Evolutionary conservation across 2,113 vertebrate genomes (phyloP).

Genomic region (Octodon degus): DNA sequence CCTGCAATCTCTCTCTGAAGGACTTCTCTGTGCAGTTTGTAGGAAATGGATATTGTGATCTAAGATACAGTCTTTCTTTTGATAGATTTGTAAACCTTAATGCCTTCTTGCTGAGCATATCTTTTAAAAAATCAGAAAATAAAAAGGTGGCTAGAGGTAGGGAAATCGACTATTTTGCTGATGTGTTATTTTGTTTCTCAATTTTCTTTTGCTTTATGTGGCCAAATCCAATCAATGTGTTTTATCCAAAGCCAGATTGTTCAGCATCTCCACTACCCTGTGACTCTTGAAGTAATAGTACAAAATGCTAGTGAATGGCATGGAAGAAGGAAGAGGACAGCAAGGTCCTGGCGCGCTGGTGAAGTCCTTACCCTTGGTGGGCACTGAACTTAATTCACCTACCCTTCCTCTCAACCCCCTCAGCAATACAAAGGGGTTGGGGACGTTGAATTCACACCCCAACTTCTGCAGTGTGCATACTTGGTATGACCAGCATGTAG

Average conservation of each 20-base stretch:
- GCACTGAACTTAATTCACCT: no score
- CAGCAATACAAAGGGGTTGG: not conserved
- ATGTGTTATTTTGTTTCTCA: not conserved
- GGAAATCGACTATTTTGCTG: not conserved
- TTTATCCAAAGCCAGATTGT: not conserved
- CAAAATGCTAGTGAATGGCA: not conserved
- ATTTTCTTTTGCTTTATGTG: not conserved
- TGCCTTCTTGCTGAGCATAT: not conserved
- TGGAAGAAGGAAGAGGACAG: not conserved
- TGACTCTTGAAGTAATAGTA: not conserved
- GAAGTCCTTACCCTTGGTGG: fast-evolving
- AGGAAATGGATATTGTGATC: not conserved
- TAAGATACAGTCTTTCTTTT: not conserved
- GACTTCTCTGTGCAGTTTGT: not conserved
- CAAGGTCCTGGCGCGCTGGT: not conserved
- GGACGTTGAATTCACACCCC: not conserved
- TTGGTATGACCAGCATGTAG: not conserved
- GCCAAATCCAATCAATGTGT: not conserved
- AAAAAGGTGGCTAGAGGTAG: not conserved
- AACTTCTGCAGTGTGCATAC: not conserved
- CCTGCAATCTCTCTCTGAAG: not conserved
- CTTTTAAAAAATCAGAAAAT: not conserved
- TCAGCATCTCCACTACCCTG: not conserved
- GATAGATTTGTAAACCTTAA: not conserved
- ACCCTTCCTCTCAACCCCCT: not conserved